A percentile compares a stretch with the other conserved stretches of the same genome.
phyloP scores from a whole-genome alignment of 2,797 vertebrate genomes.

The Coregonus sp. region DNA sequence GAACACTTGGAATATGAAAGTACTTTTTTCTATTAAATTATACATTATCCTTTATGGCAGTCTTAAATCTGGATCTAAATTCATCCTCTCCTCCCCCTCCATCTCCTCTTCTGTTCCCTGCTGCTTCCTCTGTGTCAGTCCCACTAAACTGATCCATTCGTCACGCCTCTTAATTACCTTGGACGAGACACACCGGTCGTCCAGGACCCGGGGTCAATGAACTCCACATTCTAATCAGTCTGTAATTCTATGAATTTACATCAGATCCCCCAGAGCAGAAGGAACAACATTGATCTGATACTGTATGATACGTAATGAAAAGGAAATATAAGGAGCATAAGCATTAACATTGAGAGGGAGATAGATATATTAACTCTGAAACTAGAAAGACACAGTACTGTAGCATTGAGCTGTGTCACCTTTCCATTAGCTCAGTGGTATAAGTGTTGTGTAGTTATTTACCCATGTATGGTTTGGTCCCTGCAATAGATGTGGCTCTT shows the following conservation, averaged over 20 bases:
- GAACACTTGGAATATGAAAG: neutral
- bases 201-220: conserved; percentile 12
- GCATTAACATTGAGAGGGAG: neutral
- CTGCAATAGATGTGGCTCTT: conserved; percentile 88
- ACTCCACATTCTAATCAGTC: neutral
- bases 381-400: neutral
- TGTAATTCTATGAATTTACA: neutral
- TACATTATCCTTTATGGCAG: neutral
- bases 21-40: neutral
- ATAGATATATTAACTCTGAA: neutral
- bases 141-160: conserved; percentile 21
- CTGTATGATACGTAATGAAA: too few relatives aligned
- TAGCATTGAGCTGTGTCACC: neutral
- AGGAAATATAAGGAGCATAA: too few relatives aligned
- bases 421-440: too few relatives aligned
- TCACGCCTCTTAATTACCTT: conserved; percentile 23
- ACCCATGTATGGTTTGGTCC: conserved; percentile 99
- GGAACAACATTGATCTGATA: neutral
- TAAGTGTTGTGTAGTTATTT: conserved; percentile 20
- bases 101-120: neutral
- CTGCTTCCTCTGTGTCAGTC: neutral
- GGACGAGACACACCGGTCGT: conserved; percentile 19
- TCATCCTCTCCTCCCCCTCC: neutral
- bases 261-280: conserved; percentile 41
- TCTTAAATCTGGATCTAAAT: neutral